Evolutionary conservation across 2,888 invertebrate species (phyloP).

Genomic region (Lysandra coridon): DNA sequence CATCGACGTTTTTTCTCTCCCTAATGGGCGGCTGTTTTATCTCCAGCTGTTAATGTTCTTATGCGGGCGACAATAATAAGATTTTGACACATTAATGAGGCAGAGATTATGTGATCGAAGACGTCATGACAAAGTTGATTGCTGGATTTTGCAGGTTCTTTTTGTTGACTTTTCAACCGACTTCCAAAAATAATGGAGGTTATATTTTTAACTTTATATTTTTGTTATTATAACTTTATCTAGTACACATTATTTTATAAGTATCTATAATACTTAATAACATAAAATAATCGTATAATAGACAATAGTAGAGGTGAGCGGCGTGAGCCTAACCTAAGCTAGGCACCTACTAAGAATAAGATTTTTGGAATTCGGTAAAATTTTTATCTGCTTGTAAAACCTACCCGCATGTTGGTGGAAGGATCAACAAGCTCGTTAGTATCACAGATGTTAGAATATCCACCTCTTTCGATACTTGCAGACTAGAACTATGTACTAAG

Average conservation of each 20-base stretch:
- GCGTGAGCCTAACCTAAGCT: no score
- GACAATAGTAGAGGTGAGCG: no score
- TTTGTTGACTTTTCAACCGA: background rate
- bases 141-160: background rate
- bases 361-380: background rate
- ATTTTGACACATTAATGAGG: constrained; percentile 76
- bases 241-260: no score
- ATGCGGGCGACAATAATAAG: constrained; percentile 77
- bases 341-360: background rate
- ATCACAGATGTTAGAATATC: background rate
- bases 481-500: background rate
- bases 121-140: constrained; percentile 31
- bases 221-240: no score
- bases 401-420: background rate
- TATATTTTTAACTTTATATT: no score
- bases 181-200: no score
- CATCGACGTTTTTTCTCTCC: constrained; percentile 66
- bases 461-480: background rate
- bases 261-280: no score
- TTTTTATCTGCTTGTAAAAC: background rate
- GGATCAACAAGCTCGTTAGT: constrained; percentile 9
- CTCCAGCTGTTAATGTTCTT: constrained; percentile 74
- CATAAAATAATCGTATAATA: no score
- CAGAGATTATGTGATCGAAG: constrained; percentile 52
- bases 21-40: constrained; percentile 79